These are phyloP conservation scores for Eutolmus rufibarbis DNA, from an alignment of 2,888 invertebrate genomes.

Conservation along the genomic window DNA sequence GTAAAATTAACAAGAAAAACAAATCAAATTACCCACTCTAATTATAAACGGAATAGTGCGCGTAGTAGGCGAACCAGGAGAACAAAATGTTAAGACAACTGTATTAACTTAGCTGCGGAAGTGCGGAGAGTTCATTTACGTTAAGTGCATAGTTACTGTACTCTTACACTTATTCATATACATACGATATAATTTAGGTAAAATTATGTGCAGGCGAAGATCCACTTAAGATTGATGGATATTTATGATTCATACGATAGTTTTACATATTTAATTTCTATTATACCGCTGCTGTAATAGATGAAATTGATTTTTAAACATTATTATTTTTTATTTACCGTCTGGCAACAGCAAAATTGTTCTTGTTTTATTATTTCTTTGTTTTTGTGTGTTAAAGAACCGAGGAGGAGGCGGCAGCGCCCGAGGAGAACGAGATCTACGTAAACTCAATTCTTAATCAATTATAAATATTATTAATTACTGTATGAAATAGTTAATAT, in stretches of 20 bases:
- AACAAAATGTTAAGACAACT: constrained; percentile 24
- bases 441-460: constrained; percentile 40
- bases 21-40: constrained; percentile 14
- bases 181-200: constrained; percentile 27
- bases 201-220: constrained; percentile 4
- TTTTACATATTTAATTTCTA: constrained; percentile 33
- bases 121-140: not conserved
- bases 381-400: not conserved
- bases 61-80: constrained; percentile 12
- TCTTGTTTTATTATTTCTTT: not conserved
- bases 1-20: constrained; percentile 30
- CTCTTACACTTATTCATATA: constrained; percentile 35
- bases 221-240: constrained; percentile 4
- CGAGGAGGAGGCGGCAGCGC: not conserved
- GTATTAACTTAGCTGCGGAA: constrained; percentile 21
- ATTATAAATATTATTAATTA: constrained; percentile 44
- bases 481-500: constrained; percentile 46
- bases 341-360: not conserved
- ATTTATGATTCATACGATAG: constrained; percentile 17
- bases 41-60: not conserved
- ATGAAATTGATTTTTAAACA: not conserved
- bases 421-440: not conserved
- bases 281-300: constrained; percentile 5
- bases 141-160: constrained; percentile 40
- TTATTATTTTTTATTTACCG: not conserved